Evolutionary conservation across 1,140 invertebrate species (phyloP).

Genomic region (Drosophila oshimai): DNA sequence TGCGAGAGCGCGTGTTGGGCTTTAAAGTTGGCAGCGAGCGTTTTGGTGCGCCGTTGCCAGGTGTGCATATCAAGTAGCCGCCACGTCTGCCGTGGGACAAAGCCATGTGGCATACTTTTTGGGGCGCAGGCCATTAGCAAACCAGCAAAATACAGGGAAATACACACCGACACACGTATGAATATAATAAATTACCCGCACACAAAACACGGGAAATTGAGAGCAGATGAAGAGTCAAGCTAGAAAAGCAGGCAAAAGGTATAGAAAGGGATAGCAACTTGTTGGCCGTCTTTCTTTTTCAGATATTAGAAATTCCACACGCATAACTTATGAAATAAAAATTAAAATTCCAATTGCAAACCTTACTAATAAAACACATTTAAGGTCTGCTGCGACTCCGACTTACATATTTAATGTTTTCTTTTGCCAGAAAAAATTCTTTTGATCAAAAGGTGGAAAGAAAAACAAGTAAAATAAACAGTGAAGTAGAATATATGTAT

Average conservation of each 20-base stretch:
- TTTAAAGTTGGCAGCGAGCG: conserved; percentile 43
- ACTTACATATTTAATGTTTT: too few relatives aligned
- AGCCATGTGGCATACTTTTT: conserved; percentile 43
- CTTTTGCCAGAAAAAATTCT: not conserved
- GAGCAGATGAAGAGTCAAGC: conserved; percentile 14
- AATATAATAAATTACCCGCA: conserved; percentile 66
- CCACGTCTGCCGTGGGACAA: conserved; percentile 28
- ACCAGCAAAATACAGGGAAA: conserved; percentile 18
- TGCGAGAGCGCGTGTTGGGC: conserved; percentile 29
- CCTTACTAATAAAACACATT: conserved; percentile 74
- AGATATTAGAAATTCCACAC: conserved; percentile 61
- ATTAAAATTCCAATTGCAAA: conserved; percentile 77
- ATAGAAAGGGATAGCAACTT: not conserved
- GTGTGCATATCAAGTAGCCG: conserved; percentile 77
- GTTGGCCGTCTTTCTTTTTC: not conserved
- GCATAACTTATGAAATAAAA: conserved; percentile 76
- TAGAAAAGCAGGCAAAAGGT: not conserved
- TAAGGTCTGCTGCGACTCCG: conserved; percentile 27
- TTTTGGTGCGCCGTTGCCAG: conserved; percentile 46
- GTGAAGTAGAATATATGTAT: not conserved
- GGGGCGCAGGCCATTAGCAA: conserved; percentile 59
- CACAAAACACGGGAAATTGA: conserved; percentile 35
- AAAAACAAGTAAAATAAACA: not conserved
- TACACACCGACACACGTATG: conserved; percentile 43
- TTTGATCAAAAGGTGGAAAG: not conserved